Conservation (phyloP, 1,140 invertebrate species). For the Ruditapes philippinarum region DNA sequence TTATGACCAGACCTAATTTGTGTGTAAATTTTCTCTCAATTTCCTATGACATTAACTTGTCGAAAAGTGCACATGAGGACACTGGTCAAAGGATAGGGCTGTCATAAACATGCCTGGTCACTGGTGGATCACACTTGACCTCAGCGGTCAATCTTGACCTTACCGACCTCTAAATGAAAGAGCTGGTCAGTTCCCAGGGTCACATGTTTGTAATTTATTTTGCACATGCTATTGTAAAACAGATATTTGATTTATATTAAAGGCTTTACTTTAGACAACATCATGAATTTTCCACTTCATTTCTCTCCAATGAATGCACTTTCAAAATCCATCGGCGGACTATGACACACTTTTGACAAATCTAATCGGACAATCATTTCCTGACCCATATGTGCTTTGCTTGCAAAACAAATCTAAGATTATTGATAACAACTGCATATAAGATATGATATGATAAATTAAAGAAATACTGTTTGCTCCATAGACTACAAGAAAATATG, state of each 20-base stretch:
- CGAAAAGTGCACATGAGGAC: constrained; percentile 50
- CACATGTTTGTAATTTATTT: constrained; percentile 19
- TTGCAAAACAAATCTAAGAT: no score
- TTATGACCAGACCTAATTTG: constrained; percentile 58
- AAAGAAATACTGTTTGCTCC: no score
- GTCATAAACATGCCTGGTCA: constrained; percentile 62
- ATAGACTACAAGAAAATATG: no score
- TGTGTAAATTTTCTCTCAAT: constrained; percentile 67
- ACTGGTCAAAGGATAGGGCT: constrained; percentile 55
- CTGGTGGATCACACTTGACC: constrained; percentile 64
- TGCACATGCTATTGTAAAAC: constrained; percentile 13
- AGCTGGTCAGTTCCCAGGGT: constrained; percentile 56
- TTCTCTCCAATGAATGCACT: not conserved
- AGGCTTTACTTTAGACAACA: not conserved
- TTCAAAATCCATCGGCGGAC: not conserved
- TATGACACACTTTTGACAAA: no score
- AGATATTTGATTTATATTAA: constrained; percentile 33
- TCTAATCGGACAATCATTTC: no score
- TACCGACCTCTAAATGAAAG: constrained; percentile 39
- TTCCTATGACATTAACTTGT: constrained; percentile 54
- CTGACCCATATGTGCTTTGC: no score
- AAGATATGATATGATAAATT: no score
- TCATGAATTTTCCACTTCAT: not conserved
- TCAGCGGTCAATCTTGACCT: constrained; percentile 61
- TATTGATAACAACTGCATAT: no score